These are phyloP conservation scores for Caenorhabditis sp. DNA, from an alignment of 2,888 invertebrate species.

Conservation along the genomic window DNA sequence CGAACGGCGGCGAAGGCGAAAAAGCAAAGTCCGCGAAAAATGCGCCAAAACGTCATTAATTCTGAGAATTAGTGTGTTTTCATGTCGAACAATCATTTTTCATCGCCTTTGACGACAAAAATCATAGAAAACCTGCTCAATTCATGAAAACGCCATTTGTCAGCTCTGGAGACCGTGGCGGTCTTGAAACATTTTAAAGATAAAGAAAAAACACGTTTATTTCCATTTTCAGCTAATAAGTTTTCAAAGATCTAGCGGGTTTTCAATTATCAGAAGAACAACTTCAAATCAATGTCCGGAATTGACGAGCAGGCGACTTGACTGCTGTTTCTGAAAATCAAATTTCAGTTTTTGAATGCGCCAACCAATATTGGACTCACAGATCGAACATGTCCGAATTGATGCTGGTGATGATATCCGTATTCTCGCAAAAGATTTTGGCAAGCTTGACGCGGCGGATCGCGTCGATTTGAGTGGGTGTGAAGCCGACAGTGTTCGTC, in stretches of 20 bases:
- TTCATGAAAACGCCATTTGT: too few species aligned
- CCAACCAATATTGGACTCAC: conserved; percentile 2
- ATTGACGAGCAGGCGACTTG: conserved; percentile 37
- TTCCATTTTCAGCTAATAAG: conserved; percentile 2
- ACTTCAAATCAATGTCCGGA: conserved; percentile 37
- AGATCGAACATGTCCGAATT: conserved; percentile 56
- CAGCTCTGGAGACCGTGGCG: too few species aligned
- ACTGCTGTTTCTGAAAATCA: conserved; percentile 17
- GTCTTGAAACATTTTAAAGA: neutral
- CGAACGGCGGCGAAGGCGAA: too few species aligned
- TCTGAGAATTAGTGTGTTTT: too few species aligned
- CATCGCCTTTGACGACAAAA: too few species aligned
- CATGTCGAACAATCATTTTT: too few species aligned
- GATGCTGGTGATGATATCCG: conserved; percentile 32
- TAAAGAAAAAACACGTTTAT: conserved; percentile 6
- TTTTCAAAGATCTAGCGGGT: neutral
- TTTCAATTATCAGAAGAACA: conserved; percentile 24
- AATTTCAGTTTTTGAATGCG: neutral
- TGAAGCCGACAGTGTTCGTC: conserved; percentile 36
- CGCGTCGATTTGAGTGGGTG: conserved; percentile 33
- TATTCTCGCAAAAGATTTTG: conserved; percentile 46
- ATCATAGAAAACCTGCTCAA: too few species aligned
- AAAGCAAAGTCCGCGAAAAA: too few species aligned
- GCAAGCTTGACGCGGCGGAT: conserved; percentile 45
- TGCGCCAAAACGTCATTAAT: too few species aligned